Conservation (phyloP, 1,140 invertebrate species). For the Kradibia gibbosae region DNA sequence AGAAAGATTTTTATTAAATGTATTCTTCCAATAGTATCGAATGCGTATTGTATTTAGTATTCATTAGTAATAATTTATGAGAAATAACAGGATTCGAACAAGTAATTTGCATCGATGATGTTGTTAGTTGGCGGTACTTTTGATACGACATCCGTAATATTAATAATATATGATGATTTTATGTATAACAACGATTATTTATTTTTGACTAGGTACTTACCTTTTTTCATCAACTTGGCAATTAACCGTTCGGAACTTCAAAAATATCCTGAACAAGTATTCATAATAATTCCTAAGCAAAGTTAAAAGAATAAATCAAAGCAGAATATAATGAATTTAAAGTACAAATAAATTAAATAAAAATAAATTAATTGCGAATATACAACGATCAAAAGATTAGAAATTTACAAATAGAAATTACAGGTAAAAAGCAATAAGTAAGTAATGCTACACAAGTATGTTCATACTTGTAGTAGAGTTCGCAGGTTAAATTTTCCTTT, state of each 20-base stretch:
- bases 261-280: neutral
- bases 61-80: no score
- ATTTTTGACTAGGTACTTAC: neutral
- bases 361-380: neutral
- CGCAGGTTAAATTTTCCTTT: neutral
- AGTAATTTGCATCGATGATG: neutral
- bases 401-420: neutral
- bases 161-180: neutral
- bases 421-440: neutral
- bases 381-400: neutral
- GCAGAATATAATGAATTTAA: no score
- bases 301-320: neutral
- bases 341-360: neutral
- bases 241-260: neutral
- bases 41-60: no score
- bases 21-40: no score
- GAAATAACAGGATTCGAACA: neutral
- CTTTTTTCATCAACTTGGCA: neutral
- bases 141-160: neutral
- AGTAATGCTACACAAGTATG: neutral
- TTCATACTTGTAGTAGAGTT: neutral
- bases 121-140: neutral
- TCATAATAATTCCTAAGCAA: neutral
- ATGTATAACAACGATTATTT: neutral
- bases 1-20: no score